Evolutionary conservation across 64 coral and sea anemone species (phyloP).

Genomic region (Orbicella faveolata): DNA sequence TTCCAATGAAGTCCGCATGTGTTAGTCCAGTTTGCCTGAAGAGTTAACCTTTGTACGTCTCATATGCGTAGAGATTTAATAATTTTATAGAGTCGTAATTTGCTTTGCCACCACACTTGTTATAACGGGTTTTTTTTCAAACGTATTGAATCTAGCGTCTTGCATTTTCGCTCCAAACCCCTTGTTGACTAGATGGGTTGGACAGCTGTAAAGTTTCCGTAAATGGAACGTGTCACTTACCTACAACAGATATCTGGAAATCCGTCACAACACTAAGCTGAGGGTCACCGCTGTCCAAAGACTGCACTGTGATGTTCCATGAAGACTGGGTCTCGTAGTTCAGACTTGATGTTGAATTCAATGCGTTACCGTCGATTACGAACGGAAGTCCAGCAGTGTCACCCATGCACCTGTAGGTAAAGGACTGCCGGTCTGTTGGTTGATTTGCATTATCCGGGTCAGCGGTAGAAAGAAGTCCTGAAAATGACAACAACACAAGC

Average conservation of each 20-base stretch:
- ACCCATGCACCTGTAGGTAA: conserved; percentile 55
- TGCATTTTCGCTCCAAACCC: too few relatives aligned
- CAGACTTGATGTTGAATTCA: conserved; percentile 73
- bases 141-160: too few relatives aligned
- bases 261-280: conserved; percentile 40
- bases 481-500: not conserved
- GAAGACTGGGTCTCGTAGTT: conserved; percentile 55
- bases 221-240: conserved; percentile 1
- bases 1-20: too few relatives aligned
- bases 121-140: too few relatives aligned
- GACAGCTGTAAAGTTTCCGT: too few relatives aligned
- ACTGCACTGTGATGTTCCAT: conserved; percentile 66
- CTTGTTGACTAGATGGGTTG: too few relatives aligned
- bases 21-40: too few relatives aligned
- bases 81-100: too few relatives aligned
- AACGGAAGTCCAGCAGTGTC: conserved; percentile 61
- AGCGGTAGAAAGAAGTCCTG: conserved; percentile 62
- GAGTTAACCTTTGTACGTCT: too few relatives aligned
- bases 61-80: too few relatives aligned
- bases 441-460: conserved; percentile 88
- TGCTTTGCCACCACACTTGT: too few relatives aligned
- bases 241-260: conserved; percentile 65
- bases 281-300: conserved; percentile 55
- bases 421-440: conserved; percentile 48
- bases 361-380: conserved; percentile 51